phyloP scores from a whole-genome alignment of 2,797 vertebrate species.

The Chloroceryle amazona region DNA sequence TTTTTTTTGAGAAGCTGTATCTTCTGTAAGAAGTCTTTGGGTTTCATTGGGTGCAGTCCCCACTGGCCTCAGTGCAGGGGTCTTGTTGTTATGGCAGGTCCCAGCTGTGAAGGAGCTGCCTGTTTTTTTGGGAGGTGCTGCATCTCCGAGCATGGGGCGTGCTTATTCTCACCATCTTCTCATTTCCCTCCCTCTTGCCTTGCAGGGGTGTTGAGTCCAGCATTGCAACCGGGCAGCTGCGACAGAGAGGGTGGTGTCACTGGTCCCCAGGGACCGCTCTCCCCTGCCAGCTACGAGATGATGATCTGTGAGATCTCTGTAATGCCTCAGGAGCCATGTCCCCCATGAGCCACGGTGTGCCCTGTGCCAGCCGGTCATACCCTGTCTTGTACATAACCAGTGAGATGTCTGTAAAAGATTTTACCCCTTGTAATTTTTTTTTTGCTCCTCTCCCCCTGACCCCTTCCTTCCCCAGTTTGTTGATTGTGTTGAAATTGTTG shows the following conservation, averaged over 20 bases:
- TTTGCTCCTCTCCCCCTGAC: not conserved
- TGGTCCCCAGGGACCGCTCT: not conserved
- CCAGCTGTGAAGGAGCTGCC: not conserved
- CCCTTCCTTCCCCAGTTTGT: conserved; percentile 71
- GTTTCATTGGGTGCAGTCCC: not conserved
- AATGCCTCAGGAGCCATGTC: not conserved
- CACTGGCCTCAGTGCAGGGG: accelerated
- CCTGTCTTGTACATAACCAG: conserved; percentile 71
- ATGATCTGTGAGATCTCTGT: not conserved
- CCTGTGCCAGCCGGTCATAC: conserved; percentile 1
- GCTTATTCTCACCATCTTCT: not conserved
- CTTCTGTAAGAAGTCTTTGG: not conserved
- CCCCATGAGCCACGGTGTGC: not conserved
- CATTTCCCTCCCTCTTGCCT: not conserved
- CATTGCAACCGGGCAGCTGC: not conserved
- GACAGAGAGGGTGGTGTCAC: not conserved
- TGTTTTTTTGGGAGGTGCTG: not conserved
- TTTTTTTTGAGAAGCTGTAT: not conserved
- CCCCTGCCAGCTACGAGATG: not conserved
- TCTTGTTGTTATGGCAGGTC: not conserved
- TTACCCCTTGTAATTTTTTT: conserved; percentile 54
- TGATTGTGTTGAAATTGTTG: conserved; percentile 83
- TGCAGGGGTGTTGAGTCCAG: conserved; percentile 7
- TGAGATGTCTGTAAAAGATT: conserved; percentile 76
- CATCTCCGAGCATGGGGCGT: accelerated